Evolutionary conservation across 2,797 vertebrate species (phyloP).

Genomic region (Ibycter americanus): DNA sequence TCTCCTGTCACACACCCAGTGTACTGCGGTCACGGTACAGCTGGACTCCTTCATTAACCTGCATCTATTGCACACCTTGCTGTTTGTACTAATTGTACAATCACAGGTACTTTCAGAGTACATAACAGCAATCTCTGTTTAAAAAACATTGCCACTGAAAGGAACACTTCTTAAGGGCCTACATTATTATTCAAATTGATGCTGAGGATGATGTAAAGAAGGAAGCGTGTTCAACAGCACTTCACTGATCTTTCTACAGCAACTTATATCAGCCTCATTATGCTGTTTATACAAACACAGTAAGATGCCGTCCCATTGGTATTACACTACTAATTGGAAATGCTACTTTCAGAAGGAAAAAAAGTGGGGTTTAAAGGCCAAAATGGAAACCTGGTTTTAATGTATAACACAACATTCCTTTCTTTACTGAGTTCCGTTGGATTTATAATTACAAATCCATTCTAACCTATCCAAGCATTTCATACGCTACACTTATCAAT

Average conservation of each 20-base stretch:
- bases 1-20: fast-evolving
- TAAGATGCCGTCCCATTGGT: conserved; percentile 26
- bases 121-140: background rate
- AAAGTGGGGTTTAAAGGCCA: background rate
- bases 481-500: background rate
- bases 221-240: conserved; percentile 56
- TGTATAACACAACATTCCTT: background rate
- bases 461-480: background rate
- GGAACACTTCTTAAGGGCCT: conserved; percentile 25
- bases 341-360: background rate
- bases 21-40: background rate
- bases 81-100: background rate
- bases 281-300: conserved; percentile 41
- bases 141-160: conserved; percentile 31
- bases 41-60: background rate
- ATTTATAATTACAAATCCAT: background rate
- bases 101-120: background rate
- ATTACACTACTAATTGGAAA: conserved; percentile 24
- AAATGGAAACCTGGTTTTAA: background rate
- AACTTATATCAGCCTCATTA: conserved; percentile 32
- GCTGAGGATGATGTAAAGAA: conserved; percentile 61
- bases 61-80: background rate
- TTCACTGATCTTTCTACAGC: conserved; percentile 56
- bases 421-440: background rate
- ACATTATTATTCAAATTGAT: conserved; percentile 67